Evolutionary conservation across 2,797 vertebrate genomes (phyloP).

Genomic region (Gymnothorax reevesii): DNA sequence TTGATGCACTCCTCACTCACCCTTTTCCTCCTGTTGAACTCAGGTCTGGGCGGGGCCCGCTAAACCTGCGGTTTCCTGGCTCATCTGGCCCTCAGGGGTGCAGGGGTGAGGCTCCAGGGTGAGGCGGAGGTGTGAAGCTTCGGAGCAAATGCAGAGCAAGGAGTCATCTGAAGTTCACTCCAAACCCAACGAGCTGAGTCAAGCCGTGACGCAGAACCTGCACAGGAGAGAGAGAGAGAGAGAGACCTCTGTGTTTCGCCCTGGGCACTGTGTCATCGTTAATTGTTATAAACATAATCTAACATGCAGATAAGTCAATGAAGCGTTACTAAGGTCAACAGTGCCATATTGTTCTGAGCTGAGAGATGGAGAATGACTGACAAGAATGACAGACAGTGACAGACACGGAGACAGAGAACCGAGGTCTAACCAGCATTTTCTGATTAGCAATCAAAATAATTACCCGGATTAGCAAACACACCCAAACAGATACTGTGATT

Average conservation of each 20-base stretch:
- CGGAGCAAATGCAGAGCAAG: slow-evolving; percentile 22
- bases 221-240: slow-evolving; percentile 29
- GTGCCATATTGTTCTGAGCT: background rate
- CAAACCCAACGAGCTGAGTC: slow-evolving; percentile 80
- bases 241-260: background rate
- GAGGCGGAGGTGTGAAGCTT: background rate
- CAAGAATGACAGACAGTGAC: background rate
- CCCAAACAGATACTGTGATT: background rate
- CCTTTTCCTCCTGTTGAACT: background rate
- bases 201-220: slow-evolving; percentile 73
- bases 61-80: background rate
- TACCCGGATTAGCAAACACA: background rate
- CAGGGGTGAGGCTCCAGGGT: background rate
- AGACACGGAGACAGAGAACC: slow-evolving; percentile 24
- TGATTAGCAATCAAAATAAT: slow-evolving; percentile 1
- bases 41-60: background rate
- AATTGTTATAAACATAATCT: background rate
- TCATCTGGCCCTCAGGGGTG: background rate
- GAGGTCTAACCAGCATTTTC: background rate
- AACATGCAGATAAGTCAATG: background rate
- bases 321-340: background rate
- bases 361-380: background rate
- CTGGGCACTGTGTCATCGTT: background rate
- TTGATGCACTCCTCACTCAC: background rate
- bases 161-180: slow-evolving; percentile 92